Percentiles rank a stretch among this genome's conserved stretches.
Evolutionary conservation across 2,797 vertebrate genomes (phyloP).

Genomic region (Anomalospiza imberbis): DNA sequence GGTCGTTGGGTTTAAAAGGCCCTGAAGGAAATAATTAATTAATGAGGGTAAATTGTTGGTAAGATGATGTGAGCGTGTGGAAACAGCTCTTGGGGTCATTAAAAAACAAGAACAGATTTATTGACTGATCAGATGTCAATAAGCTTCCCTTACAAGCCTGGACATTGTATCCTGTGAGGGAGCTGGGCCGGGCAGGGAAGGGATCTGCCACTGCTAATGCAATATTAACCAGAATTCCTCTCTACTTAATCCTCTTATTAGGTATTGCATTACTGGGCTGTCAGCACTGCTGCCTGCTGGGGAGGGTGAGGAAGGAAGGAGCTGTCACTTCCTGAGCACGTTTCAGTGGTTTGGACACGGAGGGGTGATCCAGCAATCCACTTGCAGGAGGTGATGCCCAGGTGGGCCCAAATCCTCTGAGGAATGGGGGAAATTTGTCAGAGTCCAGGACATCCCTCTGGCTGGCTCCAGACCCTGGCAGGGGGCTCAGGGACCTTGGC

Average conservation of each 20-base stretch:
- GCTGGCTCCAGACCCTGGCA: too few relatives aligned
- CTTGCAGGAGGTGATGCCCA: background rate
- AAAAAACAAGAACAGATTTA: slow-evolving; percentile 37
- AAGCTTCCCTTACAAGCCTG: slow-evolving; percentile 17
- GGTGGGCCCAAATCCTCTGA: background rate
- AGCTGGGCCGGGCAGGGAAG: background rate
- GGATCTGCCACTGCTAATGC: slow-evolving; percentile 29
- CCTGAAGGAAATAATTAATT: background rate
- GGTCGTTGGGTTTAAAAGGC: background rate
- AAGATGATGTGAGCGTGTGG: slow-evolving; percentile 1
- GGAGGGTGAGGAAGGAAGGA: background rate
- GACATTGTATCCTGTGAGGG: slow-evolving; percentile 30
- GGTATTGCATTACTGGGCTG: slow-evolving; percentile 8
- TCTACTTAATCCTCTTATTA: slow-evolving; percentile 66
- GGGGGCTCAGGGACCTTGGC: too few relatives aligned
- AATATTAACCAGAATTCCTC: slow-evolving; percentile 58
- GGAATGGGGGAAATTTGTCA: background rate
- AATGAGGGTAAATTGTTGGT: slow-evolving; percentile 15
- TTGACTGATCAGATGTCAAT: slow-evolving; percentile 34
- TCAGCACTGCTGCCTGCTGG: background rate
- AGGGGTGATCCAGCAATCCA: background rate
- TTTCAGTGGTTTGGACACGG: background rate
- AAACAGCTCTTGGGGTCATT: slow-evolving; percentile 24
- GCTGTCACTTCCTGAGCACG: fast-evolving
- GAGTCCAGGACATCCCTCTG: too few relatives aligned